Evolutionary conservation across 2,888 invertebrate species (phyloP), one percentile per base, ranked within the genome.

Genomic region (Drosophila pseudotakahashii): DNA sequence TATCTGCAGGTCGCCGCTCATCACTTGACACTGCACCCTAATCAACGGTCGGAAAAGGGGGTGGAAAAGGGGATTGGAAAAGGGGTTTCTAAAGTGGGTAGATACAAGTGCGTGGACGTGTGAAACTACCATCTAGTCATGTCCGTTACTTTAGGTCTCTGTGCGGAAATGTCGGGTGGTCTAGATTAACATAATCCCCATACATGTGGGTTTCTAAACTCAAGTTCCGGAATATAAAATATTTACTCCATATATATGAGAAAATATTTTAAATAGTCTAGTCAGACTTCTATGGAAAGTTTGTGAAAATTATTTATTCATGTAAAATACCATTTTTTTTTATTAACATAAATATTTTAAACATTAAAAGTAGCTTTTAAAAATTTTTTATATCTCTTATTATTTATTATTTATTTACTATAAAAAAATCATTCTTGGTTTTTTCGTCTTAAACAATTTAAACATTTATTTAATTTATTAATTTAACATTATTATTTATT

Each of bases 21-120:
- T 70, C 62, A 55, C 64, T 60, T 66, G 60, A 73, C 77, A 61
- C 79, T 82, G 64, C 77, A 73, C 77, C 77, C 83, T 88, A 85
- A 88, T 82, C 86, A 82, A 74, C 54, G 73, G 57, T 26, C 10
- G 37, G 39, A 44, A 44, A n/a, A 10, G 16, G 32, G 16, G 36
- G 14, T 37, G 23, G 41, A 32, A 51, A 51, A 37, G 39, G 19
- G 39, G 34, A 9, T 19, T 6, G 39, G 32, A 3, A n/a, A 16
- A 11, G 11, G 11, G 34, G 11, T 34, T 34, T 11, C 11, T 34
- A 34, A 34, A 11, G 5, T 34, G 23, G 45, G 10, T 32, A 13
- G 26, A 44, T 50, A 47, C 68, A 67, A 78, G 48, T 83, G 77
- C 51, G 59, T 64, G 52, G 67, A 30, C n/a, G 50, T 58, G 39